phyloP scores from a whole-genome alignment of 2,888 invertebrate species.

The Euplexia lucipara region DNA sequence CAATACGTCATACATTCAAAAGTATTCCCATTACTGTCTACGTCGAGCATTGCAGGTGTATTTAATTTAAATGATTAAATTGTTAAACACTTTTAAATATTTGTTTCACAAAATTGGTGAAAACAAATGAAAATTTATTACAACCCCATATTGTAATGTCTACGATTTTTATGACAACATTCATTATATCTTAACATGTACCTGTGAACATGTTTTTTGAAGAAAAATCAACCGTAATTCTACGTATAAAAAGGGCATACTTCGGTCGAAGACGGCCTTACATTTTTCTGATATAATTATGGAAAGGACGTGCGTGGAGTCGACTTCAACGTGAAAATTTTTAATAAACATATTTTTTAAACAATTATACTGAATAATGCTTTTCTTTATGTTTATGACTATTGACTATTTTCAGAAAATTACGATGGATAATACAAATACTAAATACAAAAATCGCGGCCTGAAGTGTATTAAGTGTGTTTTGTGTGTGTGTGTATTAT shows the following conservation, averaged over 20 bases:
- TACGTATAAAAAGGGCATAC: slow-evolving; percentile 62
- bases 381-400: no score
- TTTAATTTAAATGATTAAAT: slow-evolving; percentile 27
- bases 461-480: no score
- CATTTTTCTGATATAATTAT: slow-evolving; percentile 71
- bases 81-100: slow-evolving; percentile 25
- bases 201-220: slow-evolving; percentile 57
- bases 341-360: no score
- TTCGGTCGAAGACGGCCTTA: slow-evolving; percentile 63
- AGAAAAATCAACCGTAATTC: slow-evolving; percentile 65
- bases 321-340: slow-evolving; percentile 24
- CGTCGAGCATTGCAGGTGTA: slow-evolving; percentile 34
- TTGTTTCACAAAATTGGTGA: slow-evolving; percentile 39
- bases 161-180: slow-evolving; percentile 63
- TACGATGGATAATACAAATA: no score
- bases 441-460: no score
- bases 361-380: no score
- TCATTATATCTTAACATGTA: slow-evolving; percentile 56
- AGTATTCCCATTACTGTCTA: slow-evolving; percentile 20
- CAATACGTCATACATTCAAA: slow-evolving; percentile 17
- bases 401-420: no score
- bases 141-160: slow-evolving; percentile 45
- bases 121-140: slow-evolving; percentile 55
- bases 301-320: slow-evolving; percentile 59
- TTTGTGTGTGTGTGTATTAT: no score